phyloP scores from a whole-genome alignment of 2,888 invertebrate genomes.

The Polylopha cassiicola region DNA sequence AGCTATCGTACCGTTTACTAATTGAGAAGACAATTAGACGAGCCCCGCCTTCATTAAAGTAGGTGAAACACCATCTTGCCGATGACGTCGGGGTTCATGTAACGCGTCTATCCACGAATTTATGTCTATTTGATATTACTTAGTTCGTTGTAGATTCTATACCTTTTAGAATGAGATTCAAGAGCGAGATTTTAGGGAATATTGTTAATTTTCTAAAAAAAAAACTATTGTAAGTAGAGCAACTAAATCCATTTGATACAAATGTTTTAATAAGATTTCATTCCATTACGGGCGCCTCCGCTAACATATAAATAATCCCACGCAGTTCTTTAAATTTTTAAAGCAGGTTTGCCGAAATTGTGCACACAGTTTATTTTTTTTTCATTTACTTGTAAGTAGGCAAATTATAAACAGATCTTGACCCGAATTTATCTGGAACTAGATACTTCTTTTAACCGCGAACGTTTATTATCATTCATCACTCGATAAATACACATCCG shows the following conservation, averaged over 20 bases:
- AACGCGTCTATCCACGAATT: slow-evolving; percentile 5
- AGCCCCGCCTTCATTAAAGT: slow-evolving; percentile 51
- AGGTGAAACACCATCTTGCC: slow-evolving; percentile 51
- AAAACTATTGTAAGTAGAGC: too few relatives aligned
- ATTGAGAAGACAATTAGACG: slow-evolving; percentile 69
- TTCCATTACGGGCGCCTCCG: too few relatives aligned
- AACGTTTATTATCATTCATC: slow-evolving; percentile 14
- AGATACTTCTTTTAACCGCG: slow-evolving; percentile 15
- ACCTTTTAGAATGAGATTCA: too few relatives aligned
- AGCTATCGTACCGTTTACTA: slow-evolving; percentile 42
- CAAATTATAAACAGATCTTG: slow-evolving; percentile 15
- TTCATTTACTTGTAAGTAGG: background rate
- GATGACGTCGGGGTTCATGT: slow-evolving; percentile 22
- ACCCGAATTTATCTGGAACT: slow-evolving; percentile 16
- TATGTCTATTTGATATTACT: too few relatives aligned
- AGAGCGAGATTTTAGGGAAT: too few relatives aligned
- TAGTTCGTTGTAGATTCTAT: too few relatives aligned
- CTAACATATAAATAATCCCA: too few relatives aligned
- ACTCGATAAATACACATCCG: too few relatives aligned
- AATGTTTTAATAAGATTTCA: too few relatives aligned
- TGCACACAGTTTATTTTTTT: background rate
- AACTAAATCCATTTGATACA: too few relatives aligned
- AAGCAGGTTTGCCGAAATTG: background rate
- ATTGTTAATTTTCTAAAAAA: too few relatives aligned
- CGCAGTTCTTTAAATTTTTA: background rate